Evolutionary conservation across 1,140 invertebrate species (phyloP).

Genomic region (Bombyx mandarina): DNA sequence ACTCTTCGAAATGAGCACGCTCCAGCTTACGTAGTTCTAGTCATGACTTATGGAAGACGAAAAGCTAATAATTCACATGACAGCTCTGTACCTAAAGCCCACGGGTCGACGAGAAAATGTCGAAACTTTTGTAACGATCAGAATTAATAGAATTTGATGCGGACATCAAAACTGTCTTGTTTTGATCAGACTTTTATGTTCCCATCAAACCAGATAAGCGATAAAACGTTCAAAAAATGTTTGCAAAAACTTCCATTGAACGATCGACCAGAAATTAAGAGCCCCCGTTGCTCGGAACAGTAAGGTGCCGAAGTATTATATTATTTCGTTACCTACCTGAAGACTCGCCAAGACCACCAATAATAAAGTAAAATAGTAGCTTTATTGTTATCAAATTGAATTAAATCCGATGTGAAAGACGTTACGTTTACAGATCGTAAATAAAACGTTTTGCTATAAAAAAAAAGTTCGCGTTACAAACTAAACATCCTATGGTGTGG

Average conservation of each 20-base stretch:
- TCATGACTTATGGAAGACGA: too few relatives aligned
- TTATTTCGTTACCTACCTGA: slow-evolving; percentile 22
- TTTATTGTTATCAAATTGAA: slow-evolving; percentile 56
- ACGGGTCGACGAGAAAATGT: too few relatives aligned
- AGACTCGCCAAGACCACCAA: slow-evolving; percentile 30
- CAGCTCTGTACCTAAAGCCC: too few relatives aligned
- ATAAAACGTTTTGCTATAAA: slow-evolving; percentile 16
- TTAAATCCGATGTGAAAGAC: slow-evolving; percentile 37
- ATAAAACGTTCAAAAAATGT: slow-evolving; percentile 17
- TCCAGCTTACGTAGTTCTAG: too few relatives aligned
- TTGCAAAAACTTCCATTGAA: slow-evolving; percentile 3
- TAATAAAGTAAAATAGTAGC: slow-evolving; percentile 32
- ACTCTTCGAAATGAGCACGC: too few relatives aligned
- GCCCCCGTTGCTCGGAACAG: neutral
- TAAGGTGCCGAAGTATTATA: neutral
- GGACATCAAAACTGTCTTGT: slow-evolving; percentile 15
- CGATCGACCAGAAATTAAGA: neutral
- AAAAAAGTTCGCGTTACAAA: slow-evolving; percentile 13
- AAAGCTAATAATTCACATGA: too few relatives aligned
- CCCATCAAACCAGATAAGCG: slow-evolving; percentile 8
- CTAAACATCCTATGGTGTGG: neutral
- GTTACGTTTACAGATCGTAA: slow-evolving; percentile 19
- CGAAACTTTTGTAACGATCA: neutral
- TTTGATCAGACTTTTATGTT: slow-evolving; percentile 16
- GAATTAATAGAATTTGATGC: slow-evolving; percentile 12